Evolutionary conservation across 2,797 vertebrate species (phyloP), one percentile per base, ranked within the genome.

Genomic region (Ara ararauna): DNA sequence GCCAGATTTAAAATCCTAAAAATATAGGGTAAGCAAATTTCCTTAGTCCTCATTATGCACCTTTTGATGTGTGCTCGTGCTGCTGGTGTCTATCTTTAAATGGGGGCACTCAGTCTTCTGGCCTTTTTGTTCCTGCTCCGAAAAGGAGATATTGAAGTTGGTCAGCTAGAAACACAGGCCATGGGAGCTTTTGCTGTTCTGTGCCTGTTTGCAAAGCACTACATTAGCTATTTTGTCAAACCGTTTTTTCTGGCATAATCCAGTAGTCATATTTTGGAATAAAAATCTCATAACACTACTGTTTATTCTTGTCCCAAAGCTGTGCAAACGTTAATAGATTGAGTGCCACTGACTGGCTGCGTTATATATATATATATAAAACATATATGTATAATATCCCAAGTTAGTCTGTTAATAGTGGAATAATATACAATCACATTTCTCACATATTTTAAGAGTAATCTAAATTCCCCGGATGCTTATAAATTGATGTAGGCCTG

Each of bases 1-100:
- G 54, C 74, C 93, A 96, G 56, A 97, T 93, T 86, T 93, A 73
- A 97, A 91, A 91, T 90, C 72, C 94, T 93, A 53, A 96, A 94
- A 96, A 93, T 94, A 95, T 2, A 85, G 72, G 45, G 51, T 83
- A 94, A 91, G 81, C 92, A 83, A 85, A 96, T 95, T 95, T 96
- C 65, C 90, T 87, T 87, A 71, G 88, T 51, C 78, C 19, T 91
- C 24, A 24, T 72, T 85, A 60, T 62, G 50, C 40, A 83, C 32
- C n/a, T 78, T 95, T 95, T 80, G 62, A 90, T 85, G 78, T 61
- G 13, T 5, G 5, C 50, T 72, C 26, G 1, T 71, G 10, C 44
- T 82, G 48, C 77, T 27, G 19, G 47, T 85, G 72, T 61, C 61
- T 75, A 1, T 53, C 65, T 65, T 87, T 80, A 87, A 70, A 65